Base-by-base conservation (phyloP, 2,888 invertebrate genomes). In the Fragum fragum region DNA sequence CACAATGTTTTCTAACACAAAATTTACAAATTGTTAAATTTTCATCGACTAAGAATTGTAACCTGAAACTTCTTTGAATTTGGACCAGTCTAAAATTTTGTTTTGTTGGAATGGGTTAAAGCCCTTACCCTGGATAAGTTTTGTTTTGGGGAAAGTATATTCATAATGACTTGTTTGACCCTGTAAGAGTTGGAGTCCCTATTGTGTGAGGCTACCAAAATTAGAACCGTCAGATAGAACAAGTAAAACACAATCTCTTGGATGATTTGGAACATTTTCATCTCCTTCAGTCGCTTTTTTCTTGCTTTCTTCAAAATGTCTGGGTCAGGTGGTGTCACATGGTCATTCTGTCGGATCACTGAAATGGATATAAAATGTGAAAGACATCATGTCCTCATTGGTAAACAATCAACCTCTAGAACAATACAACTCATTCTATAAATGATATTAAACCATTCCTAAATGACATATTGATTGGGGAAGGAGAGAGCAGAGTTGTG, bases 191-290 rank as follows among this genome's bases (percentile, higher is more conserved):
- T 83, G 9, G 86, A 68, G 71, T 91, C 91, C 32, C 86, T 83
- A 78, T 88, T 90, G 69, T 90, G 88, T 61, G 80, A 83, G 59
- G 91, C 87, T 32, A 91, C 86, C 26, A 90, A 81, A 16, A 88
- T 73, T n/a, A 90, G 83, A 14, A 90, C 73, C 14, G 82, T 28
- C 21, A 91, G 81, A 70, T 87, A 90, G 32, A 86, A 57, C 69
- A 90, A 47, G 83, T 90, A 91, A 66, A 89, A 89, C 5, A 84
- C 55, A 29, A 91, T 86, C 79, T 91, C 90, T 63, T 85, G 85
- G 18, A 88, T 77, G 14, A 90, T 79, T 5, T 79, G 66, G 47
- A 79, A 76, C 86, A 89, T 90, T 21, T 86, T 83, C 9, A 89
- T 83, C 74, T 91, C 91, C 47, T 88, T 89, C 52, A 89, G 68